Base-by-base conservation (phyloP, 2,888 invertebrate genomes). In the Brachyptera risi region DNA sequence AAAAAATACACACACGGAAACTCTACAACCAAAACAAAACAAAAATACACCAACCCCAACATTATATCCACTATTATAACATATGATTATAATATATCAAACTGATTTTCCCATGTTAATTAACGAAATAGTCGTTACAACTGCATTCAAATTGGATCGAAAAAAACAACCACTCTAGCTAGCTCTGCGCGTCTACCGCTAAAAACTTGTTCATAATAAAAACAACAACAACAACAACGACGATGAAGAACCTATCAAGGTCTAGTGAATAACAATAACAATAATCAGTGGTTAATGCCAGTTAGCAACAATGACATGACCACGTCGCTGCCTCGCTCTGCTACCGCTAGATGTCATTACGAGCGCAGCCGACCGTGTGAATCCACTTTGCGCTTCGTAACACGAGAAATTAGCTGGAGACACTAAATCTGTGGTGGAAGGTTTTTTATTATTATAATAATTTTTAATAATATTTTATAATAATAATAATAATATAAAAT, bases 331-430 rank as follows among this genome's bases (percentile, higher is more conserved):
- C 47, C 56, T 51, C 63, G 63, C 60, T 47, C 60, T 49, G 60
- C 44, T 57, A 51, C 58, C 63, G 58, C 35, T 35, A 60, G 63
- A 60, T 63, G 63, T 63, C 63, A 63, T 63, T 63, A 63, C 31
- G 60, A 58, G 63, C 54, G 40, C 63, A 63, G 26, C 44, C 37
- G 27, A n/a, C 50, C 58, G 60, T 60, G 57, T 38, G 58, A 63
- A 63, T 19, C 37, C 54, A 27, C 59, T 23, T 59, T 42, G 31
- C 21, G 60, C 44, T 44, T 58, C 44, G 21, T 11, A 3, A 19
- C 17, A 11, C 21, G 2, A n/a, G 21, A 19, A 40, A 44, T 44
- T 44, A 44, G 19, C 4, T 31, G 11, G 19, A 44, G 44, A 44
- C 44, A 44, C 44, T 5, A 44, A 44, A 44, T 44, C 17, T 44